Conservation (phyloP, 2,888 invertebrate genomes). For the Andricus quercusramuli region DNA sequence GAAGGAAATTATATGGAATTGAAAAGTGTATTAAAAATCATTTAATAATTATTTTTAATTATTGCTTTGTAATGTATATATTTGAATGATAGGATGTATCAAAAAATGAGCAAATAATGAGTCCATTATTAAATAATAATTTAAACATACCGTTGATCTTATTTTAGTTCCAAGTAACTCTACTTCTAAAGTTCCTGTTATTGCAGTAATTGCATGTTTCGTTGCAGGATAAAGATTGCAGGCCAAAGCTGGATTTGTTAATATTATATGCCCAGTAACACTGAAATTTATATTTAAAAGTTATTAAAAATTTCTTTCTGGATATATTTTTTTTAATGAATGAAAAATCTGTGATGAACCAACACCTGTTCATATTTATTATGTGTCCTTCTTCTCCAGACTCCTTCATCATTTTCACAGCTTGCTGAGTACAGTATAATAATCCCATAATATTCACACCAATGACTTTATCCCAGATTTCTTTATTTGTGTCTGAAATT, state of each 20-base stretch:
- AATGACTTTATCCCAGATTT: slow-evolving; percentile 58
- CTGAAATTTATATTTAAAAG: slow-evolving; percentile 57
- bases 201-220: slow-evolving; percentile 81
- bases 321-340: no score
- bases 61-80: no score
- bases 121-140: no score
- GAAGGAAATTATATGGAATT: background rate
- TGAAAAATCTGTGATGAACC: background rate
- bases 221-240: slow-evolving; percentile 81
- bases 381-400: slow-evolving; percentile 61
- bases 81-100: no score
- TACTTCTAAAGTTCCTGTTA: slow-evolving; percentile 81
- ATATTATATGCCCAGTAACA: slow-evolving; percentile 78
- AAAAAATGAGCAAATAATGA: no score
- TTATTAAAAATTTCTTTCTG: background rate
- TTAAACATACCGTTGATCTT: slow-evolving; percentile 60
- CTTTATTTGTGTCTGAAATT: slow-evolving; percentile 57
- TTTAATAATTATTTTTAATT: no score
- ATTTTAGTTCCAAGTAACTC: slow-evolving; percentile 77
- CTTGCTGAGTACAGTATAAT: slow-evolving; percentile 65
- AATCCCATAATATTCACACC: slow-evolving; percentile 58
- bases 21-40: no score
- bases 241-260: slow-evolving; percentile 69
- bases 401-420: slow-evolving; percentile 64
- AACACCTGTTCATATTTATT: slow-evolving; percentile 67